These are phyloP conservation scores for Otolemur garnettii DNA, from an alignment of 2,113 vertebrate genomes.

Conservation along the genomic window DNA sequence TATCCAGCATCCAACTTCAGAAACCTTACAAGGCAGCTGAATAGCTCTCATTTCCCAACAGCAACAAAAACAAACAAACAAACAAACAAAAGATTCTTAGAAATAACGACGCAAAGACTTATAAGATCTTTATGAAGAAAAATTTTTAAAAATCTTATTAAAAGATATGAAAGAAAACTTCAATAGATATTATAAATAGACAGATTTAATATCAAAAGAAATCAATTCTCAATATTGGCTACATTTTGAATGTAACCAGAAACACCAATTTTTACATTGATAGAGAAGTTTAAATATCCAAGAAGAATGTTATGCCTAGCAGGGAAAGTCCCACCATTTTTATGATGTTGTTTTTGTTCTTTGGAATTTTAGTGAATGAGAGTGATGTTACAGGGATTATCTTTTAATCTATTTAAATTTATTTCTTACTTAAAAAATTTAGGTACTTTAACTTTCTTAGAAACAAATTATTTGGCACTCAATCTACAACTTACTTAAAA, in stretches of 20 bases:
- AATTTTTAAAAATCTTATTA: not conserved
- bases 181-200: not conserved
- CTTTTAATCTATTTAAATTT: slow-evolving; percentile 48
- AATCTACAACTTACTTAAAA: slow-evolving; percentile 46
- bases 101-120: slow-evolving; percentile 18
- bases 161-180: slow-evolving; percentile 6
- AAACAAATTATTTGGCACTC: slow-evolving; percentile 25
- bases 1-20: not conserved
- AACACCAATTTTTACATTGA: not conserved
- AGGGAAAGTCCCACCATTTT: not conserved
- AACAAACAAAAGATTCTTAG: not conserved
- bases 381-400: not conserved
- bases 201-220: slow-evolving; percentile 46
- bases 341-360: not conserved
- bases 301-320: not conserved
- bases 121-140: not conserved
- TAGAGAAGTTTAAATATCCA: not conserved
- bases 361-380: not conserved
- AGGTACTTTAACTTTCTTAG: slow-evolving; percentile 3
- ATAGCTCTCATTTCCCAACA: not conserved
- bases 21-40: not conserved
- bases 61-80: not conserved
- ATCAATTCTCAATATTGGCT: not conserved
- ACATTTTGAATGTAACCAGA: slow-evolving; percentile 29
- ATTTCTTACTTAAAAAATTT: slow-evolving; percentile 46